Conservation (phyloP, 2,888 invertebrate species). For the Prenolepis imparis region DNA sequence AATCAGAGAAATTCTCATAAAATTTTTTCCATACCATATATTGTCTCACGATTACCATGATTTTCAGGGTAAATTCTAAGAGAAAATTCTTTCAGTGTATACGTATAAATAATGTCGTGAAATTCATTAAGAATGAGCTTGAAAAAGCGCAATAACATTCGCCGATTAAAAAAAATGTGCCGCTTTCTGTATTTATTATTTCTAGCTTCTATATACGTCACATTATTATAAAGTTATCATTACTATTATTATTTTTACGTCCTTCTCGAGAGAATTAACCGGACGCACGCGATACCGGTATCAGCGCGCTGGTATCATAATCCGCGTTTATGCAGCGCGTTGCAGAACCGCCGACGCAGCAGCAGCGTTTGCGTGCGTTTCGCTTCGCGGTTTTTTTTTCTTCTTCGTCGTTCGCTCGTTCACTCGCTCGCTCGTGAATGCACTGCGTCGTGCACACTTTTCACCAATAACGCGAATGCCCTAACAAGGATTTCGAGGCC, state of each 20-base stretch:
- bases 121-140: not conserved
- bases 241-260: constrained; percentile 28
- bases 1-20: too few relatives aligned
- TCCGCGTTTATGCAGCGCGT: constrained; percentile 42
- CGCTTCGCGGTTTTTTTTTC: constrained; percentile 68
- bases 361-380: constrained; percentile 75
- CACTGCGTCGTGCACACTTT: constrained; percentile 52
- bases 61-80: too few relatives aligned
- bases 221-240: not conserved
- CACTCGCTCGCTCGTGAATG: constrained; percentile 49
- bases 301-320: constrained; percentile 56
- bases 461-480: constrained; percentile 9
- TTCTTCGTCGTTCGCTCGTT: constrained; percentile 65
- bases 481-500: constrained; percentile 17
- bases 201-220: not conserved
- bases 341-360: constrained; percentile 58
- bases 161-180: not conserved
- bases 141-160: too few relatives aligned
- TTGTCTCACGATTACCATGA: too few relatives aligned
- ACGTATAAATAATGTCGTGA: not conserved
- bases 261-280: constrained; percentile 59
- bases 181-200: not conserved
- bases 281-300: constrained; percentile 68
- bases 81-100: too few relatives aligned
- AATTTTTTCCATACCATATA: too few relatives aligned